These are phyloP conservation scores for Ephestia elutella DNA, from an alignment of 1,140 invertebrate species.

Conservation along the genomic window DNA sequence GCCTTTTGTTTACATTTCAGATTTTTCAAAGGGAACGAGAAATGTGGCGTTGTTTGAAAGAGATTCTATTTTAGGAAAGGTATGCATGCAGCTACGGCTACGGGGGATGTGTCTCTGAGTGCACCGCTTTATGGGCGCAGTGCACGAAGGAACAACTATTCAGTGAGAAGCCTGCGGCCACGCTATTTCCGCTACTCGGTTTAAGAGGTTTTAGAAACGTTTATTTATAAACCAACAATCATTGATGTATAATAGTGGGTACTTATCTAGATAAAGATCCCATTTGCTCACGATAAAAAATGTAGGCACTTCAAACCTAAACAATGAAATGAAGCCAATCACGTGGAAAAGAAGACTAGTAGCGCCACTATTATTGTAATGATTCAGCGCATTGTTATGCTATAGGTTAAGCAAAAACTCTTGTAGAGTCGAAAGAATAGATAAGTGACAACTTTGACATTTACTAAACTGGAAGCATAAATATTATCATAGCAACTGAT, in stretches of 20 bases:
- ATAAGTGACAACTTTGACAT: slow-evolving; percentile 7
- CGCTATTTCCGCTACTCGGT: slow-evolving; percentile 22
- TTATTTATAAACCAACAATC: slow-evolving; percentile 15
- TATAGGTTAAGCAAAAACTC: slow-evolving; percentile 6
- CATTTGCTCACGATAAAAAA: slow-evolving; percentile 2
- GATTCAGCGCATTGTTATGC: slow-evolving; percentile 18
- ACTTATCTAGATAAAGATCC: not conserved
- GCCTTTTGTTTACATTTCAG: not conserved
- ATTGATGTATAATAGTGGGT: not conserved
- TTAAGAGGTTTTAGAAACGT: slow-evolving; percentile 16
- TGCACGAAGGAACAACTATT: slow-evolving; percentile 47
- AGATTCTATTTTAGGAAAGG: slow-evolving; percentile 54
- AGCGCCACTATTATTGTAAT: slow-evolving; percentile 13
- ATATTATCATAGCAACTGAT: too few species aligned
- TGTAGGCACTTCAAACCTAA: not conserved
- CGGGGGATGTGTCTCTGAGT: slow-evolving; percentile 52
- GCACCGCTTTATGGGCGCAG: slow-evolving; percentile 54
- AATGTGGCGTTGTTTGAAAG: slow-evolving; percentile 21
- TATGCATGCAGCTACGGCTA: slow-evolving; percentile 29
- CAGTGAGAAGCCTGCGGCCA: slow-evolving; percentile 38
- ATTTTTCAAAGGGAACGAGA: slow-evolving; percentile 21
- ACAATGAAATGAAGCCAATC: slow-evolving; percentile 5
- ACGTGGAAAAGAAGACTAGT: not conserved
- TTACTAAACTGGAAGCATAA: too few species aligned
- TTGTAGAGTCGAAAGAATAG: not conserved